Evolutionary conservation across 1,140 invertebrate species (phyloP), one percentile per base, ranked within the genome.

Genomic region (Maconellicoccus hirsutus): DNA sequence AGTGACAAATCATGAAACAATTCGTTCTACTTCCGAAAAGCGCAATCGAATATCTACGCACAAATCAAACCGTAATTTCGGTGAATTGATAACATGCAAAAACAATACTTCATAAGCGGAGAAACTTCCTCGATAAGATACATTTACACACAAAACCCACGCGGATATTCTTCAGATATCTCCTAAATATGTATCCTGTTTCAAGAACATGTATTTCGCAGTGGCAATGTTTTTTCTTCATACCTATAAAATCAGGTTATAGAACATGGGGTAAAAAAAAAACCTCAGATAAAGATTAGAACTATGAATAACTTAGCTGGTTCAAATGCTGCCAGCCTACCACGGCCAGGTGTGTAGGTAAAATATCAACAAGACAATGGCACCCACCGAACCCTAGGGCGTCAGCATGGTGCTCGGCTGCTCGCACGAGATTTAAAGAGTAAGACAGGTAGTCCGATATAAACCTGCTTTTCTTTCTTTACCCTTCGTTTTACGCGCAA

Each of bases 381-480:
- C 42, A 52, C 42, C 42, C 42, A 52, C 12, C 42, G 42, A 52
- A 52, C 42, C 42, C 42, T 52, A 8, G n/a, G 42, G 42, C 42
- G 42, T 52, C 42, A 52, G 42, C 10, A 52, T 52, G 42, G 42
- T 52, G 42, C 42, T 6, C 42, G 42, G 42, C 6, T 52, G 42
- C 42, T 6, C 42, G 42, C 42, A 52, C 42, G 42, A 52, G 42
- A 52, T 52, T 52, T 16, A 52, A 52, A 52, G 42, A 52, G 42
- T 52, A 52, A 52, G 42, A 52, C 42, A 52, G 42, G 42, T 52
- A 52, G 42, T 52, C 42, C 42, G n/a, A 52, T 52, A 52, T 52
- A 52, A 52, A 52, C 42, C 42, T 52, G 42, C 4, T 52, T 52
- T 52, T 52, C 42, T 52, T 52, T 52, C 42, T 52, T 52, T 52